Base-by-base conservation (phyloP, 2,888 invertebrate species). In the Epinotia brunnichana region DNA sequence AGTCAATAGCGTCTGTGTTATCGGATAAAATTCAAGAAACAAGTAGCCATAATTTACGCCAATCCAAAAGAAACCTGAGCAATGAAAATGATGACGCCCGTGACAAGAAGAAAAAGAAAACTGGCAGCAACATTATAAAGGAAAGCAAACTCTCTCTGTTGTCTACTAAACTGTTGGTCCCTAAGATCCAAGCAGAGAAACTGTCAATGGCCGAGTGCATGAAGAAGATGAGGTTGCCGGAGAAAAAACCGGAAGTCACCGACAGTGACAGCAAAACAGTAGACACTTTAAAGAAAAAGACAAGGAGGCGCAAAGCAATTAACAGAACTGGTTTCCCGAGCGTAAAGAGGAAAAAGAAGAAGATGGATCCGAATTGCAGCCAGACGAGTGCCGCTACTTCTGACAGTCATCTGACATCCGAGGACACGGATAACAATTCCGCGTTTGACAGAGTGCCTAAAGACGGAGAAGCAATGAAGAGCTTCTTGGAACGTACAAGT, bases 281-380 rank as follows among this genome's bases (percentile, higher is more conserved):
- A 29, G 90, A 90, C 5, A 69, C 77, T 0, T 80, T 81, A 39
- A 91, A 90, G 78, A 92, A 94, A 74, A 94, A 94, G 82, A 85
- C 94, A 2, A 94, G 95, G 80, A 94, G 97, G 78, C 94, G 97
- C 54, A 96, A 97, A 85, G 95, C 96, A 21, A 96, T 97, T 56
- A 98, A 98, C 83, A 94, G 97, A 79, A 98, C 97, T 19, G 98
- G 98, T 3, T 98, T 98, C 85, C 98, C 98, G 0, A 96, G 95
- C 24, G 92, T 96, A 17, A 97, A 97, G 82, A 96, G 95, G 83
- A 97, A 97, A 88, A 97, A 97, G 84, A 96, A 97, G 84, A 96
- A 95, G 81, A 77, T 89, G 64, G 92, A 91, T 75, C 77, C 81
- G 69, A 84, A 74, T 66, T 82, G 75, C 61, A 80, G 77, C 75